Conservation (phyloP, 2,888 invertebrate species). For the Pocota personata region DNA sequence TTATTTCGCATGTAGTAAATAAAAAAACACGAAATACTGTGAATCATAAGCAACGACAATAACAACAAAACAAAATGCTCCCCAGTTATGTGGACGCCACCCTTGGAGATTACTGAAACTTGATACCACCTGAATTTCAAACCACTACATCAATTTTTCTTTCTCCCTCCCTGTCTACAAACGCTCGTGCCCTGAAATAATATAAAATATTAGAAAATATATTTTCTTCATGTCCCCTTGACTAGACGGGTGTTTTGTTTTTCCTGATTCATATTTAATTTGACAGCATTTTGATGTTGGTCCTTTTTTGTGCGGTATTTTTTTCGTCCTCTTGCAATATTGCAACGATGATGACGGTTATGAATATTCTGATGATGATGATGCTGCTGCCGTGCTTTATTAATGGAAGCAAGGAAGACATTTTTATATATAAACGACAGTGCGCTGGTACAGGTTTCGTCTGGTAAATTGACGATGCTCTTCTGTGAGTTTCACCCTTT, state of each 20-base stretch:
- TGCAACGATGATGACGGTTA: constrained; percentile 22
- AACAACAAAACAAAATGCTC: too few species aligned
- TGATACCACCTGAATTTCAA: too few species aligned
- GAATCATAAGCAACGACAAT: too few species aligned
- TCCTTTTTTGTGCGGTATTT: constrained; percentile 12
- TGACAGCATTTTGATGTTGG: constrained; percentile 67
- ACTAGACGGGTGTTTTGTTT: not conserved
- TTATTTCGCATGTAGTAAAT: too few species aligned
- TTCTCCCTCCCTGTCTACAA: too few species aligned
- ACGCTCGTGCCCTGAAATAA: too few species aligned
- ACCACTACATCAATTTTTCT: too few species aligned
- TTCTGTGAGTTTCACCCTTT: constrained; percentile 16
- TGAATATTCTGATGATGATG: constrained; percentile 20
- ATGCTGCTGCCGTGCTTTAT: constrained; percentile 49
- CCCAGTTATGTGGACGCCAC: too few species aligned
- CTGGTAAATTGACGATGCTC: constrained; percentile 43
- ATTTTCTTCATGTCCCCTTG: constrained; percentile 35
- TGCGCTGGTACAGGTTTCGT: constrained; percentile 3
- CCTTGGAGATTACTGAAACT: too few species aligned
- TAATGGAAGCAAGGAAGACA: constrained; percentile 42
- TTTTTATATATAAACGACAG: constrained; percentile 9
- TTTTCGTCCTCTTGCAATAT: constrained; percentile 28
- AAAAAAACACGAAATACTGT: too few species aligned
- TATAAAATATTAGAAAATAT: too few species aligned
- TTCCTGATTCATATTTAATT: constrained; percentile 63